Percentiles rank a stretch among this genome's conserved stretches.
Conservation (phyloP, 2,888 invertebrate genomes). For the Microctonus aethiopoides region DNA sequence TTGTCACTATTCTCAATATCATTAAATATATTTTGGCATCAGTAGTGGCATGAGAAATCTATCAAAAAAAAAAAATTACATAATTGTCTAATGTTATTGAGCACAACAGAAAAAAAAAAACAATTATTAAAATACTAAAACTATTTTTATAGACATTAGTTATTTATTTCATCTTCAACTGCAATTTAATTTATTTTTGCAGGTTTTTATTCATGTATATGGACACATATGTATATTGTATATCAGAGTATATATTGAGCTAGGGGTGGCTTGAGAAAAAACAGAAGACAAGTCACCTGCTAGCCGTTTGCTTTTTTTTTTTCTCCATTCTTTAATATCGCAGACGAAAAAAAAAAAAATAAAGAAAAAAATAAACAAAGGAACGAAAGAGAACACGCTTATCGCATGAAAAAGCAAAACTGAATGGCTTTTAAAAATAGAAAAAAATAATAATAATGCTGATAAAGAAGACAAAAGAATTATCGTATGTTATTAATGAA, state of each 20-base stretch:
- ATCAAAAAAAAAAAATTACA: neutral
- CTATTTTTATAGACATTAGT: neutral
- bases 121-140: neutral
- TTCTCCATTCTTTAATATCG: neutral
- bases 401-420: slow-evolving; percentile 5
- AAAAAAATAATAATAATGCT: neutral
- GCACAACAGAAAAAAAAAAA: neutral
- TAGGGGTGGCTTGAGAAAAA: slow-evolving; percentile 54
- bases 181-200: neutral
- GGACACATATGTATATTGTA: neutral
- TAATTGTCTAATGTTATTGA: neutral
- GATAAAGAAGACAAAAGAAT: neutral
- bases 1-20: neutral
- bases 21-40: neutral
- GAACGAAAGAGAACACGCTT: neutral
- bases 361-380: neutral
- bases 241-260: neutral
- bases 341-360: neutral
- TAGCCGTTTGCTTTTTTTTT: slow-evolving; percentile 8
- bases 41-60: neutral
- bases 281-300: slow-evolving; percentile 54
- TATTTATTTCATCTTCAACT: neutral
- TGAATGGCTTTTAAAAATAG: slow-evolving; percentile 1
- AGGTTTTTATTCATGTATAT: neutral
- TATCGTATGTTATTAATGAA: neutral